A percentile compares a stretch with the other conserved stretches of the same genome.
phyloP scores from a whole-genome alignment of 2,113 vertebrate genomes.

The Todiramphus saurophagus region DNA sequence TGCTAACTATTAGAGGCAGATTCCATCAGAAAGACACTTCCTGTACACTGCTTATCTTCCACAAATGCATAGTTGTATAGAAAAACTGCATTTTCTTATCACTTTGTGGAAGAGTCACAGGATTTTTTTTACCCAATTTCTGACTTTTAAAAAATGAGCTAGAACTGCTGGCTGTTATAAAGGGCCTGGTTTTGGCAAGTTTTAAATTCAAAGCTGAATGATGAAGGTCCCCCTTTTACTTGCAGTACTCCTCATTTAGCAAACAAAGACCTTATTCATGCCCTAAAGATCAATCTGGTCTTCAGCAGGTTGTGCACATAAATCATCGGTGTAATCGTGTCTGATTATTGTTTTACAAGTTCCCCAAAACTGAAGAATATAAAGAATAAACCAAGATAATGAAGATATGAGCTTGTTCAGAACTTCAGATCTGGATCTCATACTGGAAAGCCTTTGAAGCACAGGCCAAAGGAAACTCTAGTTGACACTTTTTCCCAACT shows the following conservation, averaged over 20 bases:
- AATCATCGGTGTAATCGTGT: not conserved
- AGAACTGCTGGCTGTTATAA: not conserved
- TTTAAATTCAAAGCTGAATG: not conserved
- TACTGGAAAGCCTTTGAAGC: not conserved
- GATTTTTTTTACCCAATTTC: not conserved
- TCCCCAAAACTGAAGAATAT: not conserved
- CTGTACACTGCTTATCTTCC: not conserved
- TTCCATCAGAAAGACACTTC: not conserved
- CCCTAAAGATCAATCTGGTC: not conserved
- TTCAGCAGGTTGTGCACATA: not conserved
- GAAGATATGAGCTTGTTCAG: not conserved
- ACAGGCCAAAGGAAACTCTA: not conserved
- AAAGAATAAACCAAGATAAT: not conserved
- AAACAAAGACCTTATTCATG: not conserved
- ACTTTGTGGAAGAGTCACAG: not conserved
- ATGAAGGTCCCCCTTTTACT: not conserved
- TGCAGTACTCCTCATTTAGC: not conserved
- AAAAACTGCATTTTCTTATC: not conserved
- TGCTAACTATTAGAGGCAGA: not conserved
- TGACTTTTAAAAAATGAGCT: not conserved
- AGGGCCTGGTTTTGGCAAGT: not conserved
- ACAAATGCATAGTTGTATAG: not conserved
- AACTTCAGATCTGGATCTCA: not conserved
- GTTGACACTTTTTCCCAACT: not conserved
- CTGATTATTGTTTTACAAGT: not conserved